A percentile compares a stretch with the other conserved stretches of the same genome.
Conservation (phyloP, 2,888 invertebrate genomes). For the Rotaria sp. region DNA sequence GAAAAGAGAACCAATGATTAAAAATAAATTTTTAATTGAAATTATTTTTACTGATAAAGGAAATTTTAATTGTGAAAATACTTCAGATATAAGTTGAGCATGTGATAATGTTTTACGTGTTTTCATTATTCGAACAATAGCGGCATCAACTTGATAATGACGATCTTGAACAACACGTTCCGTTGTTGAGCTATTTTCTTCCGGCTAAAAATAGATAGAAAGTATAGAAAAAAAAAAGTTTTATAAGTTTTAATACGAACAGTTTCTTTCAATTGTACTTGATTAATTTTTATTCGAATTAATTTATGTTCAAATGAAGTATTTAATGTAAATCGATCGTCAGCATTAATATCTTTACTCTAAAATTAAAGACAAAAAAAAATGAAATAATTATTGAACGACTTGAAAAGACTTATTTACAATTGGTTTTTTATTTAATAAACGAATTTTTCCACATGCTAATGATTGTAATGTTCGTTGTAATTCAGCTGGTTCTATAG, state of each 20-base stretch:
- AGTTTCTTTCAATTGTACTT: slow-evolving; percentile 99
- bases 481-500: slow-evolving; percentile 73
- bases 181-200: slow-evolving; percentile 88
- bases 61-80: slow-evolving; percentile 93
- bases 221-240: neutral
- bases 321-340: slow-evolving; percentile 63
- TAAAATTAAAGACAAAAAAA: neutral
- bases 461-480: slow-evolving; percentile 87
- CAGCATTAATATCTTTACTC: slow-evolving; percentile 32
- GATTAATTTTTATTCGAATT: slow-evolving; percentile 95
- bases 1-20: neutral
- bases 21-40: neutral
- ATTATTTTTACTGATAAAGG: slow-evolving; percentile 75
- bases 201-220: slow-evolving; percentile 58
- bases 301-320: slow-evolving; percentile 87
- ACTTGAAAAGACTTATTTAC: slow-evolving; percentile 43
- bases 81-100: slow-evolving; percentile 88
- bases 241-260: neutral
- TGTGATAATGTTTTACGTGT: slow-evolving; percentile 67
- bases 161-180: slow-evolving; percentile 97
- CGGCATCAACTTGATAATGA: slow-evolving; percentile 98
- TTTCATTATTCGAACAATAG: slow-evolving; percentile 91
- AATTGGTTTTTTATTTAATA: slow-evolving; percentile 74
- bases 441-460: slow-evolving; percentile 90
- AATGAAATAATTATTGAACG: too few relatives aligned